Evolutionary conservation across 2,797 vertebrate genomes (phyloP).

Genomic region (Periparus ater): DNA sequence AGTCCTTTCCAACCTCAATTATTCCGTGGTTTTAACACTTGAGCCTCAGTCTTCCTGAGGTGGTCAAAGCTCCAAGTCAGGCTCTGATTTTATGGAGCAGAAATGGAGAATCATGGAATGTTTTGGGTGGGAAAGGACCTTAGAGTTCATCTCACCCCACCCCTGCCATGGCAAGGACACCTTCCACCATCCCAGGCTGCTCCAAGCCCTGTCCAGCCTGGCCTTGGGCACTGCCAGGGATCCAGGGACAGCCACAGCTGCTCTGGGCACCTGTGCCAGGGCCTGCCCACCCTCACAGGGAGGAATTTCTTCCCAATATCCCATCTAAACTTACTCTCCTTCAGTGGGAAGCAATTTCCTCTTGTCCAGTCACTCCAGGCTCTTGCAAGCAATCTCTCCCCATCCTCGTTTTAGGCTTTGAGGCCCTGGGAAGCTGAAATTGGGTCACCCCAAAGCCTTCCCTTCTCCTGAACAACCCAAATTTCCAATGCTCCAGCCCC

Average conservation of each 20-base stretch:
- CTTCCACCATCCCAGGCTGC: fast-evolving
- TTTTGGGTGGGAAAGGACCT: not conserved
- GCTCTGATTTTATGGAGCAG: not conserved
- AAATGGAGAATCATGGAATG: not conserved
- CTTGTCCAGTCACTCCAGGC: not conserved
- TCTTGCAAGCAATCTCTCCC: not conserved
- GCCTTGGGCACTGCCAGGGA: not conserved
- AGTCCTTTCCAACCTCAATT: not conserved
- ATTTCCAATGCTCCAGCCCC: not conserved
- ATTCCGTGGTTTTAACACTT: not conserved
- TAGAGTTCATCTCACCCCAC: fast-evolving
- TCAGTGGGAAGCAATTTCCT: not conserved
- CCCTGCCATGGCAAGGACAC: too few species aligned
- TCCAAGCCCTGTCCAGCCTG: fast-evolving
- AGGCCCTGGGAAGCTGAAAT: not conserved
- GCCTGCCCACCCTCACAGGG: fast-evolving
- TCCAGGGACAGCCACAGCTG: not conserved
- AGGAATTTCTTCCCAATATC: not conserved
- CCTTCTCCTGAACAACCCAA: not conserved
- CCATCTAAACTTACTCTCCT: not conserved
- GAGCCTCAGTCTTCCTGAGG: not conserved
- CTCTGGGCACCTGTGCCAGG: not conserved
- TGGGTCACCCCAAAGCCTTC: not conserved
- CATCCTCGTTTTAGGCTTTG: too few species aligned
- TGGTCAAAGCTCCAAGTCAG: not conserved